Evolutionary conservation across 2,113 vertebrate species (phyloP).

Genomic region (Nibea albiflora): DNA sequence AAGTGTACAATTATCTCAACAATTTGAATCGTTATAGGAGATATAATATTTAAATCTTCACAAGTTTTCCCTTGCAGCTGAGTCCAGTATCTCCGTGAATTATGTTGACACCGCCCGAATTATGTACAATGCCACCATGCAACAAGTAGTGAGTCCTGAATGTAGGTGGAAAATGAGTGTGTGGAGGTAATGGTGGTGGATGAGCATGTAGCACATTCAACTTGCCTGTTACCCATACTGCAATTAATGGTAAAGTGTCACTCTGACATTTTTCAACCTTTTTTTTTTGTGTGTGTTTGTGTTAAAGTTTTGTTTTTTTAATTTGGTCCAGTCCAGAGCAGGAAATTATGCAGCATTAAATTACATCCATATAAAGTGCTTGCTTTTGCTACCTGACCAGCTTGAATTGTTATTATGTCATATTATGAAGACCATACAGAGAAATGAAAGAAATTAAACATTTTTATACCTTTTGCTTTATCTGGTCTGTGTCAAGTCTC

Average conservation of each 20-base stretch:
- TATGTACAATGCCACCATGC: background rate
- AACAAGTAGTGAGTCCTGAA: background rate
- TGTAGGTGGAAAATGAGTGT: background rate
- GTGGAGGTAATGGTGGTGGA: background rate
- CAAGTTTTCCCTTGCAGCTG: background rate
- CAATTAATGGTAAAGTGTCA: background rate
- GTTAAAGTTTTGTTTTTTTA: too few species aligned
- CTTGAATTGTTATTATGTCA: too few species aligned
- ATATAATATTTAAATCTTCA: background rate
- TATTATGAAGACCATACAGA: too few species aligned
- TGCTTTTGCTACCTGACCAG: too few species aligned
- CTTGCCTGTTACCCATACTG: background rate
- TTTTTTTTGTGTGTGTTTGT: too few species aligned
- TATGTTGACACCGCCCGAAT: background rate
- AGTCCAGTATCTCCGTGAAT: background rate
- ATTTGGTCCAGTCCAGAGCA: too few species aligned
- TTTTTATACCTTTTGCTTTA: too few species aligned
- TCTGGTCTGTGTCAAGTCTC: too few species aligned
- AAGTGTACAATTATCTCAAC: slow-evolving; percentile 23
- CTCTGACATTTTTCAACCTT: too few species aligned
- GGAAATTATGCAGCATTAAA: too few species aligned
- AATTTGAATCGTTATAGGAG: slow-evolving; percentile 20
- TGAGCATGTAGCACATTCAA: background rate
- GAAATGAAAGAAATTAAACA: too few species aligned
- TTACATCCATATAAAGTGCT: too few species aligned